Conservation (phyloP, 2,797 vertebrate species). For the Galagoides demidoff region DNA sequence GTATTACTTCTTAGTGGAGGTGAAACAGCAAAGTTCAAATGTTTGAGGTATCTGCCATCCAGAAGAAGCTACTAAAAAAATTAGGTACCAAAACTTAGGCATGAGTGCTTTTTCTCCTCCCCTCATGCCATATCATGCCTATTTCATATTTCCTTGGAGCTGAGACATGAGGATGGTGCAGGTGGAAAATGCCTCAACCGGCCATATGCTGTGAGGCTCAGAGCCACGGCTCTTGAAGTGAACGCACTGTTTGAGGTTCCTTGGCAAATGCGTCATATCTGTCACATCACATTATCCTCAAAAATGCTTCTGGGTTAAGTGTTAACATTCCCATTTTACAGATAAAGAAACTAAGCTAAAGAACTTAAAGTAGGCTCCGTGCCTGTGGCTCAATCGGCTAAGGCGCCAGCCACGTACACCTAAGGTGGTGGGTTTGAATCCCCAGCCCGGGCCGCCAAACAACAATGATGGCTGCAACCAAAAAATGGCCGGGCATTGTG, state of each 20-base stretch:
- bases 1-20: constrained; percentile 36
- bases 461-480: too few species aligned
- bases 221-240: not conserved
- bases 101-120: not conserved
- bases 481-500: too few species aligned
- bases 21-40: constrained; percentile 15
- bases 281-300: not conserved
- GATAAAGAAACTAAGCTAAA: not conserved
- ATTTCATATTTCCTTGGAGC: not conserved
- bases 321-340: not conserved
- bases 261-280: not conserved
- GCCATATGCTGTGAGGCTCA: not conserved
- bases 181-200: not conserved
- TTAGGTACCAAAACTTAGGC: not conserved
- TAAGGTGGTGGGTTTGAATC: too few species aligned
- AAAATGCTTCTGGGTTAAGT: not conserved
- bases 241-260: not conserved
- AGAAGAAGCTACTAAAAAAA: constrained; percentile 23
- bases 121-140: not conserved
- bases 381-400: too few species aligned
- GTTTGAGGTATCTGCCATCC: not conserved
- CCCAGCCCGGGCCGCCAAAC: too few species aligned
- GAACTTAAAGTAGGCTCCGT: too few species aligned
- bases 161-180: not conserved
- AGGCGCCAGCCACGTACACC: too few species aligned